Base-by-base conservation (phyloP, 2,113 vertebrate species). In the Brachyhypopomus occidentalis region DNA sequence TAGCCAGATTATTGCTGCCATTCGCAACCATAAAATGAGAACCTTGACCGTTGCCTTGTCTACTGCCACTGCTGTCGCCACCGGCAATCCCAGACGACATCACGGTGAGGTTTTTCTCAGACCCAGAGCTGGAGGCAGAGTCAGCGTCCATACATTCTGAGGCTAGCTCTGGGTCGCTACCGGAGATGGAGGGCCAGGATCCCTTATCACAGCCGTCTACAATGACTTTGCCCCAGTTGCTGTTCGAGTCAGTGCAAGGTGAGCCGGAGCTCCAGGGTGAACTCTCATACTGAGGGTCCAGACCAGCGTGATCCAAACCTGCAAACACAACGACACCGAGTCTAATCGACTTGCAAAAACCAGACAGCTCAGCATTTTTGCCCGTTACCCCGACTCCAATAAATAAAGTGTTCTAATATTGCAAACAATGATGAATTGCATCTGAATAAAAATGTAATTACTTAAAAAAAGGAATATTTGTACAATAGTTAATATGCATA, bases 61-160 rank as follows among this genome's bases (percentile, higher is more conserved):
- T 93, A 88, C 94, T 92, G 90, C 96, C 94, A 41, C 95, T 96
- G 87, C 93, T 92, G 83, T 96, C 90, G 87, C 94, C 92, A 19
- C 94, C 94, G 83, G 88, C 81, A 81, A 90, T 91, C 81, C 90
- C 90, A 86, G 92, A 89, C 69, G 87, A 95, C 95, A 89, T 94
- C 92, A 90, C 94, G 25, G 93, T 87, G 36, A 96, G 93, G 94
- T 95, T 96, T 88, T 94, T 95, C 91, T 98, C 96, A 2, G 96
- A 96, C 84, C 95, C 95, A 27, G 95, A 93, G 88, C 94, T 95
- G 82, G 95, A 96, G 91, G 93, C 94, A 90, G 95, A 97, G 91
- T 98, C 98, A 92, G 95, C 94, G 80, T 97, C 96, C 95, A 95
- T 92, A 94, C 96, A 97, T 96, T 97, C 96, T 94, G 96, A 95